Conservation (phyloP, 2,888 invertebrate species). For the Hydrotaea cyrtoneurina region DNA sequence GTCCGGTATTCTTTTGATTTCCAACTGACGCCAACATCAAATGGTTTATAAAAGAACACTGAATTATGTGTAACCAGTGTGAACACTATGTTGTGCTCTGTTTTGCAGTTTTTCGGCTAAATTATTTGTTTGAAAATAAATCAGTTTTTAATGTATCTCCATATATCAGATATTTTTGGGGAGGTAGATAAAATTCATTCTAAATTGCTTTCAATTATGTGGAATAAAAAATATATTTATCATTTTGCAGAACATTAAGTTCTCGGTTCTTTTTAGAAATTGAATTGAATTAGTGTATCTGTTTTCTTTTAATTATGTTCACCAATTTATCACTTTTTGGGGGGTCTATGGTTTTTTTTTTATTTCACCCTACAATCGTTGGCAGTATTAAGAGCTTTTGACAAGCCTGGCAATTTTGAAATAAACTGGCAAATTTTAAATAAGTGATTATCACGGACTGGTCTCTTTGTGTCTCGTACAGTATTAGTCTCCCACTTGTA, state of each 20-base stretch:
- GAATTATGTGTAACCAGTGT: background rate
- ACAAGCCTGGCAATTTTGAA: too few relatives aligned
- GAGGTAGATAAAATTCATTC: background rate
- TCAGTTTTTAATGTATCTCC: slow-evolving; percentile 14
- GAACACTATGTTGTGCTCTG: too few relatives aligned
- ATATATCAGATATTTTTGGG: background rate
- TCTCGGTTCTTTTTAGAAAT: background rate
- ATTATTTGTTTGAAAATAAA: background rate
- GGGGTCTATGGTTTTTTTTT: too few relatives aligned
- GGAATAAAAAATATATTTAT: background rate
- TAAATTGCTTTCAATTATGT: slow-evolving; percentile 1
- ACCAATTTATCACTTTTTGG: slow-evolving; percentile 32
- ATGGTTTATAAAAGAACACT: background rate
- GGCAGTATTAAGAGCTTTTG: too few relatives aligned
- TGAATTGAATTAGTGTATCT: too few relatives aligned
- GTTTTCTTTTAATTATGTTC: slow-evolving; percentile 40
- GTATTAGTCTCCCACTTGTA: too few relatives aligned
- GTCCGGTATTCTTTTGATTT: slow-evolving; percentile 19
- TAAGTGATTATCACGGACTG: too few relatives aligned
- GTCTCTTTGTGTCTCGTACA: too few relatives aligned
- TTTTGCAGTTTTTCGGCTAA: background rate
- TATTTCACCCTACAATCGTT: slow-evolving; percentile 5
- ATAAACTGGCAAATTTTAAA: too few relatives aligned
- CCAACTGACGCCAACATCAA: background rate
- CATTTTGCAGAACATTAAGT: too few relatives aligned